Percentiles rank a stretch among this genome's conserved stretches.
Evolutionary conservation across 1,140 invertebrate species (phyloP).

Genomic region (Cyclargus thomasi): DNA sequence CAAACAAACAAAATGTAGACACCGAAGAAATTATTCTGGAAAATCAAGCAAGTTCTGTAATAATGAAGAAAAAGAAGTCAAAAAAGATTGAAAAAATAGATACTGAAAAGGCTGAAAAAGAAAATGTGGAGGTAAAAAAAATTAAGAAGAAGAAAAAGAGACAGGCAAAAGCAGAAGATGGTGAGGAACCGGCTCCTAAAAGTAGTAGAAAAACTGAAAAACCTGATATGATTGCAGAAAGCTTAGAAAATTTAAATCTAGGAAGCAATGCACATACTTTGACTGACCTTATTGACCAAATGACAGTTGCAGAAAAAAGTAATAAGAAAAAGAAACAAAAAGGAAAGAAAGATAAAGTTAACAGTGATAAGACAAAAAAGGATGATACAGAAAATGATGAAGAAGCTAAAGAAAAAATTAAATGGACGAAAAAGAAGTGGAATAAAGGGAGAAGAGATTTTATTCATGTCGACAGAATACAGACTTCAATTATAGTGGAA

Average conservation of each 20-base stretch:
- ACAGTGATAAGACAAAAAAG: conserved; percentile 26
- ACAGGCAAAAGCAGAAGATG: conserved; percentile 29
- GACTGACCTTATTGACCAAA: conserved; percentile 52
- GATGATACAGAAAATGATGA: conserved; percentile 25
- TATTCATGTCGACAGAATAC: conserved; percentile 25
- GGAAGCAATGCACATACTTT: conserved; percentile 58
- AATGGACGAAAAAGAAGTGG: conserved; percentile 58
- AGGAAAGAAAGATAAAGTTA: conserved; percentile 29
- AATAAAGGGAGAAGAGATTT: conserved; percentile 51
- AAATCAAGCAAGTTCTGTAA: not conserved
- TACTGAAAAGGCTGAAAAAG: not conserved
- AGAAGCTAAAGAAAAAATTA: conserved; percentile 47
- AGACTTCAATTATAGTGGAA: conserved; percentile 44
- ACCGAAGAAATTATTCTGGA: not conserved
- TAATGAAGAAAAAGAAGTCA: not conserved
- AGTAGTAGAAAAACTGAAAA: conserved; percentile 38
- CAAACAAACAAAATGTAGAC: not conserved
- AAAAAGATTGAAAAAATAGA: not conserved
- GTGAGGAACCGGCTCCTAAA: conserved; percentile 35
- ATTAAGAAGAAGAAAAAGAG: conserved; percentile 48
- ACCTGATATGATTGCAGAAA: conserved; percentile 46
- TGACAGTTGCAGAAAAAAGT: conserved; percentile 53
- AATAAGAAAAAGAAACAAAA: conserved; percentile 43
- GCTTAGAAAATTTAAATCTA: conserved; percentile 58
- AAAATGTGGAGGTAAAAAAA: conserved; percentile 26